Percentiles rank a stretch among this genome's conserved stretches.
Conservation (phyloP, 2,113 vertebrate genomes). For the Dasyprocta punctata region DNA sequence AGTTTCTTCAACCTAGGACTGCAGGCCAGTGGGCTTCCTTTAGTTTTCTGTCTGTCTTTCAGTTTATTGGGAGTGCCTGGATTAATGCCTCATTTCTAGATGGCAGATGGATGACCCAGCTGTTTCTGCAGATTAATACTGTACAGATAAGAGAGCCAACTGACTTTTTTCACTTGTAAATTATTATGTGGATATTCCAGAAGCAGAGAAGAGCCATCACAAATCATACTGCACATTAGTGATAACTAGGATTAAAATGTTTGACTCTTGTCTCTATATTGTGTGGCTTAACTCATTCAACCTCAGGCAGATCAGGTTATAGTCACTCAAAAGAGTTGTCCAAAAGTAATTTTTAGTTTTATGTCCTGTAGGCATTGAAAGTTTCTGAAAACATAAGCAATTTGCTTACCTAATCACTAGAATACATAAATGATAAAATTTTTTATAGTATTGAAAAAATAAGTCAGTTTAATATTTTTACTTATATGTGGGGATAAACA, state of each 20-base stretch:
- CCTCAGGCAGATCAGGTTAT: neutral
- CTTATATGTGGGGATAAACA: constrained; percentile 14
- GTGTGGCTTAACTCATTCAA: constrained; percentile 13
- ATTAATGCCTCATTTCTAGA: neutral
- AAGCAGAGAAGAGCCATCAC: neutral
- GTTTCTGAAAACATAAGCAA: constrained; percentile 39
- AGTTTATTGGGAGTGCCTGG: neutral
- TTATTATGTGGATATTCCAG: neutral
- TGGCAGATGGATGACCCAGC: neutral
- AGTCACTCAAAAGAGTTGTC: neutral
- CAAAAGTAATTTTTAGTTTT: constrained; percentile 41
- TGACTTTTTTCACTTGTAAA: neutral
- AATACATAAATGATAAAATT: constrained; percentile 37
- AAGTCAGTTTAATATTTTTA: constrained; percentile 42
- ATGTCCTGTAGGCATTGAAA: neutral
- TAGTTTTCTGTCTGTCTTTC: neutral
- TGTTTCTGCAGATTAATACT: constrained; percentile 7
- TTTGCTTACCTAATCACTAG: neutral
- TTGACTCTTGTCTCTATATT: neutral
- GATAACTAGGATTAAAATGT: neutral
- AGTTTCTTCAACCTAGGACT: neutral
- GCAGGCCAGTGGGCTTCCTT: neutral
- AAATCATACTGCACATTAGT: neutral
- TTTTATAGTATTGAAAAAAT: constrained; percentile 30
- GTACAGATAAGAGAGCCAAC: neutral